These are phyloP conservation scores for Lagorchestes hirsutus DNA, from an alignment of 2,797 vertebrate genomes.

Conservation along the genomic window DNA sequence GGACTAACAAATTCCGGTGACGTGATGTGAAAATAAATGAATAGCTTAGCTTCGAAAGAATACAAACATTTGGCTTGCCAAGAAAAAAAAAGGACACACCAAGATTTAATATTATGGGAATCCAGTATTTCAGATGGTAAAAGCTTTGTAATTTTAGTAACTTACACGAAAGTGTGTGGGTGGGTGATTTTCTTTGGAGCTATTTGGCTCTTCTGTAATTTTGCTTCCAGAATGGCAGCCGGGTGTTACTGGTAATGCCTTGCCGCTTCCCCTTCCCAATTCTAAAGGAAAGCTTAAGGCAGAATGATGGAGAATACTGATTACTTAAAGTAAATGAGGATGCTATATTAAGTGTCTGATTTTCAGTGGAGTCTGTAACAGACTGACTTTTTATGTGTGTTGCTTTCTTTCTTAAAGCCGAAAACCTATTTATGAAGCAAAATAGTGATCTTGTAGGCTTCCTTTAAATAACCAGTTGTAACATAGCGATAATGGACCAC, in stretches of 20 bases:
- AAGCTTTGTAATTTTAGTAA: slow-evolving; percentile 9
- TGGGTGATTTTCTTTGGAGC: slow-evolving; percentile 7
- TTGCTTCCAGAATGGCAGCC: slow-evolving; percentile 39
- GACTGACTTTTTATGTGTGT: slow-evolving; percentile 16
- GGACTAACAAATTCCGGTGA: slow-evolving; percentile 76
- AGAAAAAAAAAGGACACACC: slow-evolving; percentile 49
- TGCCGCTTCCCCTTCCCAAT: neutral
- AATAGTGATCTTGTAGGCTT: neutral
- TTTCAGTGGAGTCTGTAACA: slow-evolving; percentile 22
- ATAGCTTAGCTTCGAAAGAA: slow-evolving; percentile 66
- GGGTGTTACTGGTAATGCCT: neutral
- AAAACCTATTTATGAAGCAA: slow-evolving; percentile 47
- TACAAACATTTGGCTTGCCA: slow-evolving; percentile 64
- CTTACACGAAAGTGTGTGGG: neutral
- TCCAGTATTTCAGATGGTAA: neutral
- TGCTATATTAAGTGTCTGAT: slow-evolving; percentile 16
- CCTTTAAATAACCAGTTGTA: slow-evolving; percentile 3
- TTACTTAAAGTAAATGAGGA: slow-evolving; percentile 44
- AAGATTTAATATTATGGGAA: slow-evolving; percentile 53
- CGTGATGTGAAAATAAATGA: slow-evolving; percentile 76
- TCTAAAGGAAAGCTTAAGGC: slow-evolving; percentile 15
- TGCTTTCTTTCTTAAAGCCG: slow-evolving; percentile 19
- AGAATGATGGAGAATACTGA: slow-evolving; percentile 42
- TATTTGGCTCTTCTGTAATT: slow-evolving; percentile 49
- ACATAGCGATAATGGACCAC: neutral